Percentiles rank a stretch among this genome's conserved stretches.
These are phyloP conservation scores for Loxodonta africana DNA, from an alignment of 2,113 vertebrate species.

Conservation along the genomic window DNA sequence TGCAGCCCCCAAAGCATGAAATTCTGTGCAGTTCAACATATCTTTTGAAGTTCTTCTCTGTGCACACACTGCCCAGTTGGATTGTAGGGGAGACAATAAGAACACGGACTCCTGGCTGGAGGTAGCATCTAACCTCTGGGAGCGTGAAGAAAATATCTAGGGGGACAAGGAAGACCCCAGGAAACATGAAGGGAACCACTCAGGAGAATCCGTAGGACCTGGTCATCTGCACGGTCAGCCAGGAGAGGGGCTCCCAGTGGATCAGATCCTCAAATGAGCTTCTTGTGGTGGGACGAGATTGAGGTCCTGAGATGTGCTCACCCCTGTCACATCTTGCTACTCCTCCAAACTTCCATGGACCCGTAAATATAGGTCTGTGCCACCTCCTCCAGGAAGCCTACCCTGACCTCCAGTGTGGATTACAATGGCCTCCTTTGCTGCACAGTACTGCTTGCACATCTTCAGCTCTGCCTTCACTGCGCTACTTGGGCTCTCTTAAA, in stretches of 20 bases:
- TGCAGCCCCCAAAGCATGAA: not conserved
- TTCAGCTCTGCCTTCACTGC: not conserved
- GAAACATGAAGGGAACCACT: not conserved
- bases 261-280: not conserved
- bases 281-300: not conserved
- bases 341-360: not conserved
- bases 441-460: not conserved
- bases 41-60: not conserved
- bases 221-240: not conserved
- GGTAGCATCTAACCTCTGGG: not conserved
- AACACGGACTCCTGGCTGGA: not conserved
- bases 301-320: not conserved
- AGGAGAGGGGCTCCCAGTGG: not conserved
- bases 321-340: not conserved
- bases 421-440: not conserved
- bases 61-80: not conserved
- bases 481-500: not conserved
- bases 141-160: not conserved
- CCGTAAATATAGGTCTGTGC: not conserved
- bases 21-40: not conserved
- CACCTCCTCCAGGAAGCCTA: constrained; percentile 6
- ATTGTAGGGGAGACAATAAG: not conserved
- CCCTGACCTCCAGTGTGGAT: not conserved
- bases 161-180: not conserved
- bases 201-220: not conserved